Base-by-base conservation (phyloP, 2,113 vertebrate species). In the Heterochromis multidens region DNA sequence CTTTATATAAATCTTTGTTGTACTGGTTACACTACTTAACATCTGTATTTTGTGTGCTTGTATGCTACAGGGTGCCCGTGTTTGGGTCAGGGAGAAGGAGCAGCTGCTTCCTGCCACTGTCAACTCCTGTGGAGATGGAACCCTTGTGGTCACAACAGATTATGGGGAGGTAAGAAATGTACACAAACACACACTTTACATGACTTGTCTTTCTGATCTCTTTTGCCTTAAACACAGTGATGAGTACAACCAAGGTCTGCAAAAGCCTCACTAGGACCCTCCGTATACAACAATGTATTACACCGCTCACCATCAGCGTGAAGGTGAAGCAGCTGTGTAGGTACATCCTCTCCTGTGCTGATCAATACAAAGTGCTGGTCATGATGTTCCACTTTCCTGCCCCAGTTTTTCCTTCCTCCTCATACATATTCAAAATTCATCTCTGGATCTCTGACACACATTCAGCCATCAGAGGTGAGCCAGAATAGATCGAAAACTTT, bases 31-130 rank as follows among this genome's bases (percentile, higher is more conserved):
- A 57, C 10, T 59, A 10, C 35, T 21, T 83, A 80, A 83, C 56
- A 23, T 56, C 35, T 57, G 11, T 78, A 5, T 31, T 12, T 81
- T 82, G 7, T 92, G 80, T 91, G 63, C 90, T 54, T 95, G 67
- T 94, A 61, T 92, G 74, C 93, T 96, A 17, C 95, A 98, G 97
- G 97, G 97, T 89, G 94, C 96, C 87, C 97, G 95, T 17, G 96
- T 98, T 63, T 98, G 97, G 97, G 96, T 98, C 88, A 89, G 79
- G 79, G 96, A 97, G 92, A 96, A 97, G 86, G 96, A 97, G 86
- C 96, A 97, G 91, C 95, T 98, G 92, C 90, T 97, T 87, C 97
- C 97, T 4, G 97, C 96, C 85, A 97, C 96, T 0, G 95, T 98
- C 89, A 96, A 95, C 91, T 96, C 94, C 37, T 96, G 96, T 82